Conservation (phyloP, 35 echinoderm and acorn worm genomes). For the Strongylocentrotus purpuratus region DNA sequence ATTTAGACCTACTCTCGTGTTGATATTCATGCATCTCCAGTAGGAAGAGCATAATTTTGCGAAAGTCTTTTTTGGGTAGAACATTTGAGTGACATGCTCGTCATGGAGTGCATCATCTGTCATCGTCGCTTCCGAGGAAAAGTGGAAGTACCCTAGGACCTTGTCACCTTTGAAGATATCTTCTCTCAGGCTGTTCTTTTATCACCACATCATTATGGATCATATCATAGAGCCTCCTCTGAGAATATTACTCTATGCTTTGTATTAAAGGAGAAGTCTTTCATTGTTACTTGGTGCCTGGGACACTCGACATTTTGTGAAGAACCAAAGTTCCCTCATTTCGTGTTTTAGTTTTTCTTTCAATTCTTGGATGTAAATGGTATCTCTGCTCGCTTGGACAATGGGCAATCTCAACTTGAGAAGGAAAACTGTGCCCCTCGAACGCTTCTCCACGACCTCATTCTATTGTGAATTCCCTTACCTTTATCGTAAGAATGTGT, state of each 20-base stretch:
- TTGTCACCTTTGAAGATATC: background rate
- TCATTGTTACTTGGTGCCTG: background rate
- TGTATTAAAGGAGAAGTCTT: background rate
- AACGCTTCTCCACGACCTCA: background rate
- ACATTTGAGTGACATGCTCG: background rate
- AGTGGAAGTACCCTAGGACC: background rate
- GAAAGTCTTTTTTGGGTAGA: background rate
- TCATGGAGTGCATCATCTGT: background rate
- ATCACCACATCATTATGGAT: background rate
- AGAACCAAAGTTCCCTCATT: background rate
- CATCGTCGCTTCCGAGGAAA: background rate
- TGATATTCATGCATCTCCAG: background rate
- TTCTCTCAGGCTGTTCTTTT: background rate
- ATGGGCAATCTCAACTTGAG: background rate
- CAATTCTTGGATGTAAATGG: background rate
- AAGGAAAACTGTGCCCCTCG: background rate
- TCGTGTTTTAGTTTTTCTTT: background rate
- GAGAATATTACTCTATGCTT: background rate
- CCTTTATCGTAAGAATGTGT: background rate
- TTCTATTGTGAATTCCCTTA: constrained; percentile 5
- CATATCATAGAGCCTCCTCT: background rate
- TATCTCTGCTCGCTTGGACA: background rate
- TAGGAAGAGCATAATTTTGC: background rate
- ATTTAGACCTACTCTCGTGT: background rate
- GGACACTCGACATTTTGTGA: background rate